Conservation (phyloP, 2,888 invertebrate species). For the Megastigmus dorsalis region DNA sequence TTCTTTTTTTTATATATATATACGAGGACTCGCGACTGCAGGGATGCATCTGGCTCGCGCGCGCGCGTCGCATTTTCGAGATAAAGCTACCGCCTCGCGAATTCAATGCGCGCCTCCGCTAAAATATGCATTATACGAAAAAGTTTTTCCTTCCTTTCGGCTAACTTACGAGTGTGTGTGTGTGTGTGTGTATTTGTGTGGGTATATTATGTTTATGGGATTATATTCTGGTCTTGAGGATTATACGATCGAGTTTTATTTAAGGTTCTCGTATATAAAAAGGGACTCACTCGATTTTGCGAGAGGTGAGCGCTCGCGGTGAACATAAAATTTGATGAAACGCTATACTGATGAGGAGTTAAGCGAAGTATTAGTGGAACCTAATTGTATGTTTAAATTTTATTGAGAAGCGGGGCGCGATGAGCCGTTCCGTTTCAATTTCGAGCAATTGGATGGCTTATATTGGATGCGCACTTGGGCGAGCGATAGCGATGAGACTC, state of each 20-base stretch:
- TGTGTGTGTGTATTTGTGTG: too few relatives aligned
- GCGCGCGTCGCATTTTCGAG: not conserved
- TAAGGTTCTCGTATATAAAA: constrained; percentile 22
- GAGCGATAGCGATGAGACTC: too few relatives aligned
- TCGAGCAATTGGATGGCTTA: too few relatives aligned
- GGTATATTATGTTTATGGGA: constrained; percentile 35
- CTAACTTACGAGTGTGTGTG: too few relatives aligned
- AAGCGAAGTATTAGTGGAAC: constrained; percentile 22
- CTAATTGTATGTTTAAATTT: constrained; percentile 37
- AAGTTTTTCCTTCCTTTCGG: not conserved
- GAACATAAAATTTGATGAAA: constrained; percentile 33
- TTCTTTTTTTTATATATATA: not conserved
- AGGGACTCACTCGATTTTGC: constrained; percentile 11
- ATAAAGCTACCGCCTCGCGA: not conserved
- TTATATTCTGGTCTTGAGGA: not conserved
- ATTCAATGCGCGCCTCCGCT: constrained; percentile 11
- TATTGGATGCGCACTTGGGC: too few relatives aligned
- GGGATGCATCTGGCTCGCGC: not conserved
- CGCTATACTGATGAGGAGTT: constrained; percentile 2
- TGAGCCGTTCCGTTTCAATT: constrained; percentile 30
- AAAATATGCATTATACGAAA: constrained; percentile 34
- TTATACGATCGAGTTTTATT: constrained; percentile 37
- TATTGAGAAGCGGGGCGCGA: constrained; percentile 30
- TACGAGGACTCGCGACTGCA: not conserved
- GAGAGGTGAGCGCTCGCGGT: not conserved